Evolutionary conservation across 2,113 vertebrate genomes (phyloP).

Genomic region (Odocoileus virginianus): DNA sequence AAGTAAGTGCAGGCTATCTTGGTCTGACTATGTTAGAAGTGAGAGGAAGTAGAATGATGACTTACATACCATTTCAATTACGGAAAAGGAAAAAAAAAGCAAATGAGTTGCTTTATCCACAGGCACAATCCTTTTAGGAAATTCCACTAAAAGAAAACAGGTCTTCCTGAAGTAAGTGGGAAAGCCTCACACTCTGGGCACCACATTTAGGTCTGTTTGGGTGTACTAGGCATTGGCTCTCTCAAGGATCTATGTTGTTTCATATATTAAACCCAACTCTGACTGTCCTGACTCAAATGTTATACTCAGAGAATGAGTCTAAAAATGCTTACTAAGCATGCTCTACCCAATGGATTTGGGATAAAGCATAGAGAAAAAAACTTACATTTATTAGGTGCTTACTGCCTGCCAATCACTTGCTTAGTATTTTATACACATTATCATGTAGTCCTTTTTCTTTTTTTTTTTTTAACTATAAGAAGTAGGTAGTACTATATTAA

Average conservation of each 20-base stretch:
- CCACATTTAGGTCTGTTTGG: slow-evolving; percentile 50
- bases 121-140: slow-evolving; percentile 66
- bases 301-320: slow-evolving; percentile 14
- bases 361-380: neutral
- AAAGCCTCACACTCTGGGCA: slow-evolving; percentile 25
- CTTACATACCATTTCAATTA: slow-evolving; percentile 67
- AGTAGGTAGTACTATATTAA: neutral
- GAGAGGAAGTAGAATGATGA: slow-evolving; percentile 56
- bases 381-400: neutral
- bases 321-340: neutral
- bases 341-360: neutral
- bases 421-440: neutral
- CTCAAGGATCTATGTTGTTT: slow-evolving; percentile 46
- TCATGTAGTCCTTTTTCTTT: neutral
- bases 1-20: neutral
- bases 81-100: neutral
- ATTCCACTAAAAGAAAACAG: slow-evolving; percentile 65
- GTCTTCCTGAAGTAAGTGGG: slow-evolving; percentile 54
- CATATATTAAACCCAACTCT: neutral
- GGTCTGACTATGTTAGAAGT: neutral
- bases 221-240: neutral
- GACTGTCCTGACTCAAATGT: slow-evolving; percentile 15
- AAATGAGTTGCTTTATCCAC: slow-evolving; percentile 37
- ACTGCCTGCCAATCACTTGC: neutral
- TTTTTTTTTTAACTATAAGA: neutral